A percentile compares a stretch with the other conserved stretches of the same genome.
These are phyloP conservation scores for Diogma glabrata DNA, from an alignment of 2,888 invertebrate genomes.

Conservation along the genomic window DNA sequence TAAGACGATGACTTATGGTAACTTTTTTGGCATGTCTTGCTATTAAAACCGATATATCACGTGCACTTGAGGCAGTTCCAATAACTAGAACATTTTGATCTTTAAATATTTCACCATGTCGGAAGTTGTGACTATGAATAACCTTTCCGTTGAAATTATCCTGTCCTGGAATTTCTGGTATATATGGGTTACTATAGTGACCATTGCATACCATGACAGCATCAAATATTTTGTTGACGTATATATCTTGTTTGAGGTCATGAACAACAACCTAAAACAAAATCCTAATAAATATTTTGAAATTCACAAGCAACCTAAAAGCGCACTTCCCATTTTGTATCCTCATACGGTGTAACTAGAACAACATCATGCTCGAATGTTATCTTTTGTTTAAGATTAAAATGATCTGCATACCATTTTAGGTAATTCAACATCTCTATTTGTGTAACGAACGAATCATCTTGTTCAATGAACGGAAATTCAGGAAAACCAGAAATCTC, in stretches of 20 bases:
- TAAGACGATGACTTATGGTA: constrained; percentile 55
- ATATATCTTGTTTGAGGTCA: constrained; percentile 31
- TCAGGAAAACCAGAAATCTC: constrained; percentile 82
- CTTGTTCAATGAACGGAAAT: constrained; percentile 56
- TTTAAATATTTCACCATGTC: constrained; percentile 49
- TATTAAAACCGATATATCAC: constrained; percentile 60
- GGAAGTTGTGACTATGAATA: constrained; percentile 68
- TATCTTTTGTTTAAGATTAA: constrained; percentile 47
- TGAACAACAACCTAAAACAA: too few relatives aligned
- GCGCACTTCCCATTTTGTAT: constrained; percentile 7
- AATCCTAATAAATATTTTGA: too few relatives aligned
- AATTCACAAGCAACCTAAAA: too few relatives aligned
- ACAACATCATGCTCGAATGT: constrained; percentile 21
- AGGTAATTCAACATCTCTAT: constrained; percentile 58
- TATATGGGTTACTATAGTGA: constrained; percentile 61
- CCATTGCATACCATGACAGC: constrained; percentile 70
- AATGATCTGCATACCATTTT: constrained; percentile 52
- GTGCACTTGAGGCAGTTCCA: constrained; percentile 79
- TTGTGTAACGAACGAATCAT: constrained; percentile 57
- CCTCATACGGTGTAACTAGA: constrained; percentile 21
- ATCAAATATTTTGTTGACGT: constrained; percentile 49
- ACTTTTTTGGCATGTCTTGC: constrained; percentile 48
- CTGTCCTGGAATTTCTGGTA: constrained; percentile 54
- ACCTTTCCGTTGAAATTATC: constrained; percentile 44
- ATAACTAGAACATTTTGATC: constrained; percentile 58